Conservation (phyloP, 2,113 vertebrate genomes). For the Cricetomys ansorgei region DNA sequence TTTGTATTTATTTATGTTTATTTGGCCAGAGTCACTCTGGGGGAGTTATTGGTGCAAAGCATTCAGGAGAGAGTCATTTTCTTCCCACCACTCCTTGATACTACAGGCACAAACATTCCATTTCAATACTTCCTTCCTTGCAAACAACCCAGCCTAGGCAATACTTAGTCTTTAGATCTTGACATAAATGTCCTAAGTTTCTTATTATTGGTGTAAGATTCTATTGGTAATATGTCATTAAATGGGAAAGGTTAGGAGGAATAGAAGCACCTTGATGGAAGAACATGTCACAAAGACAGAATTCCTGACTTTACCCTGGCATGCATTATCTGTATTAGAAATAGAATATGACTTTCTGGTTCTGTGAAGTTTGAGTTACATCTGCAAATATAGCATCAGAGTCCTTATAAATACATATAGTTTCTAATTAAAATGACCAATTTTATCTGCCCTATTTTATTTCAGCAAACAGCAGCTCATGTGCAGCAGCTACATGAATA, state of each 20-base stretch:
- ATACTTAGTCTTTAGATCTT: neutral
- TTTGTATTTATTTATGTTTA: neutral
- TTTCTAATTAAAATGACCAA: neutral
- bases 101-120: neutral
- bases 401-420: neutral
- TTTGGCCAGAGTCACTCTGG: neutral
- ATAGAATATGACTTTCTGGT: neutral
- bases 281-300: neutral
- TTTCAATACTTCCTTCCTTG: neutral
- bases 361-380: neutral
- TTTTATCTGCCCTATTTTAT: neutral
- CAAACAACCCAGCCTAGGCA: neutral
- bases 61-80: neutral
- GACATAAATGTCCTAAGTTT: neutral
- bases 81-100: neutral
- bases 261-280: neutral
- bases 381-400: neutral
- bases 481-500: neutral
- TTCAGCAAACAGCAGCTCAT: neutral
- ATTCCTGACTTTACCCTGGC: neutral
- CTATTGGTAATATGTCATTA: neutral
- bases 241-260: neutral
- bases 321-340: constrained; percentile 21
- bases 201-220: neutral
- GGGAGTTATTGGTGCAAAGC: neutral